Conservation (phyloP, 2,888 invertebrate species). For the Parapristionchus giblindavisi region DNA sequence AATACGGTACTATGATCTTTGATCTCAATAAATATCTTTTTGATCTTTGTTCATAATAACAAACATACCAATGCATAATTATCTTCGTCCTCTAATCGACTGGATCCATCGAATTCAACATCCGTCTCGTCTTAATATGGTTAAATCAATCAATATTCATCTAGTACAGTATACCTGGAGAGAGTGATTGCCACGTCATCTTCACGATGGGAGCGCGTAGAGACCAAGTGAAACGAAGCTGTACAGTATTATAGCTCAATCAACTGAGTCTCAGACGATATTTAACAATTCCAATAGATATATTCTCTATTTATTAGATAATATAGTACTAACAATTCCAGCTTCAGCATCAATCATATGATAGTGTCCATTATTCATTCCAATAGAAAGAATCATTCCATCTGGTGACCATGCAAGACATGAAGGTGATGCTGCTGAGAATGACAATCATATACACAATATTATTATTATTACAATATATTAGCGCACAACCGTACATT, state of each 20-base stretch:
- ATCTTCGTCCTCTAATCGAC: constrained; percentile 5
- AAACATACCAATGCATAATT: background rate
- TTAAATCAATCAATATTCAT: background rate
- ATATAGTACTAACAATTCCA: constrained; percentile 25
- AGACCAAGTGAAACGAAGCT: constrained; percentile 36
- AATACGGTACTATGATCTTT: background rate
- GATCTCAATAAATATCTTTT: background rate
- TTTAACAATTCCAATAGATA: background rate
- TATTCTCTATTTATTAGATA: background rate
- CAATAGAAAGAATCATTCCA: constrained; percentile 30
- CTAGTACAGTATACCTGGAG: background rate
- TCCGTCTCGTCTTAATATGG: background rate
- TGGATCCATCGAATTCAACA: background rate
- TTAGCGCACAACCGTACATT: background rate
- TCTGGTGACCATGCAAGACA: constrained; percentile 35
- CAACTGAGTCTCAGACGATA: background rate
- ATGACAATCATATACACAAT: background rate
- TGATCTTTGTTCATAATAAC: no score
- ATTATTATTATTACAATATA: background rate
- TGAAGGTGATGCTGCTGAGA: background rate
- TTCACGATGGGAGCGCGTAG: constrained; percentile 5
- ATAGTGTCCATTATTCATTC: constrained; percentile 30
- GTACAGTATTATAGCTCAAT: background rate
- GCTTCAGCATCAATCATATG: constrained; percentile 35
- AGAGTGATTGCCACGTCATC: constrained; percentile 17